Conservation (phyloP, 2,113 vertebrate genomes). For the Cochlearius cochlearius region DNA sequence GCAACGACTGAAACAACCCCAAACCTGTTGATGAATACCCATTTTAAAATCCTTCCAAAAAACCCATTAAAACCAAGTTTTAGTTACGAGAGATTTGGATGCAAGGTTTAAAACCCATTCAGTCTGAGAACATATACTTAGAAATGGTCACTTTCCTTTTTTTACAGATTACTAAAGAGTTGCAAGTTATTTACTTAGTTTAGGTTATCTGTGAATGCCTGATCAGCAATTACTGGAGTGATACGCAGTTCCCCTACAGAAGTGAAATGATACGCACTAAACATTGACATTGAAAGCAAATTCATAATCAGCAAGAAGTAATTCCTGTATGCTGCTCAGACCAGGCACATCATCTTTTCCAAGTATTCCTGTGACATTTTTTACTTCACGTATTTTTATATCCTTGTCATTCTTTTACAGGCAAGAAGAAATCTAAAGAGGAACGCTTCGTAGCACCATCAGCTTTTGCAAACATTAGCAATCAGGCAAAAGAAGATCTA, state of each 20-base stretch:
- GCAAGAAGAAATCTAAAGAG: background rate
- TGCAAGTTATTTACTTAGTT: background rate
- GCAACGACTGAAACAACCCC: background rate
- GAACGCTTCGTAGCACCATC: background rate
- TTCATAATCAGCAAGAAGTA: background rate
- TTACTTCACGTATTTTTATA: background rate
- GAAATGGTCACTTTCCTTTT: background rate
- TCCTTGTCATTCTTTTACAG: background rate
- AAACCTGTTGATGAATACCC: background rate
- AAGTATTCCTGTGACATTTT: background rate
- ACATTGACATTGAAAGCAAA: background rate
- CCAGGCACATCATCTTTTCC: background rate
- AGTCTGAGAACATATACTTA: background rate
- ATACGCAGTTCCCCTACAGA: background rate
- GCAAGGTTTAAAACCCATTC: background rate
- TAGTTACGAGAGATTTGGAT: background rate
- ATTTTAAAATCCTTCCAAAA: background rate
- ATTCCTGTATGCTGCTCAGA: background rate
- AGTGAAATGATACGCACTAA: fast-evolving
- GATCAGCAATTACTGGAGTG: background rate
- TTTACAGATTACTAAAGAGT: background rate
- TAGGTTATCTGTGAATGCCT: background rate
- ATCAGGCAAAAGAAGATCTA: background rate
- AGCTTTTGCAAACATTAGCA: background rate
- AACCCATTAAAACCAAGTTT: background rate